Evolutionary conservation across 2,888 invertebrate genomes (phyloP), one percentile per base, ranked within the genome.

Genomic region (Chloroclystis v-ata): DNA sequence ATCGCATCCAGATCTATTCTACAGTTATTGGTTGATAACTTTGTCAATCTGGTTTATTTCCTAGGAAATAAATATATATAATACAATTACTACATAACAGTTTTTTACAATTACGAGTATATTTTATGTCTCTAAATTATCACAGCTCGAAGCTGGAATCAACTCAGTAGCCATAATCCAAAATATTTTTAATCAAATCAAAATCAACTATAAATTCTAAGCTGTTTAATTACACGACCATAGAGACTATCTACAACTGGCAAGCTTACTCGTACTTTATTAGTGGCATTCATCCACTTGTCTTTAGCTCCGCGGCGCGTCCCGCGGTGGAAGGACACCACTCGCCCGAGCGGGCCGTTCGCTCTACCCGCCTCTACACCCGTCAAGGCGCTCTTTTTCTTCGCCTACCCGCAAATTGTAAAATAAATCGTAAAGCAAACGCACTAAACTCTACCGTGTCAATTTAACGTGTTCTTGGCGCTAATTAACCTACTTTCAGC

Each of bases 251-350:
- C 45, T 50, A 49, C 35, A 26, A 40, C 52, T 55, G 32, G 14
- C 50, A 62, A 66, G 71, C 93, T 92, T 93, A 94, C 93, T 90
- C 92, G 91, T 80, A 92, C 92, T 91, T 91, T 93, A 70, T 92
- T 92, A 74, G 93, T 91, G 77, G 92, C 92, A 57, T 77, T 90
- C 72, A 89, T 91, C 92, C 93, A 92, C 70, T 90, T 90, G 69
- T 91, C 91, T 57, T 72, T 69, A 9, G 84, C 8, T 54, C 76
- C 72, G 67, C 82, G 89, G 57, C 89, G 87, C 69, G 89, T 89
- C 75, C 89, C 87, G 63, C 91, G 89, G 61, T 91, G 90, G 72
- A 91, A 89, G 55, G 93, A 92, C 61, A 93, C 82, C 72, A 91
- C 92, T 46, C 93, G 91, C 58, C 87, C 80, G 69, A 92, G 72